Evolutionary conservation across 1,140 invertebrate genomes (phyloP).

Genomic region (Drosophila repleta): DNA sequence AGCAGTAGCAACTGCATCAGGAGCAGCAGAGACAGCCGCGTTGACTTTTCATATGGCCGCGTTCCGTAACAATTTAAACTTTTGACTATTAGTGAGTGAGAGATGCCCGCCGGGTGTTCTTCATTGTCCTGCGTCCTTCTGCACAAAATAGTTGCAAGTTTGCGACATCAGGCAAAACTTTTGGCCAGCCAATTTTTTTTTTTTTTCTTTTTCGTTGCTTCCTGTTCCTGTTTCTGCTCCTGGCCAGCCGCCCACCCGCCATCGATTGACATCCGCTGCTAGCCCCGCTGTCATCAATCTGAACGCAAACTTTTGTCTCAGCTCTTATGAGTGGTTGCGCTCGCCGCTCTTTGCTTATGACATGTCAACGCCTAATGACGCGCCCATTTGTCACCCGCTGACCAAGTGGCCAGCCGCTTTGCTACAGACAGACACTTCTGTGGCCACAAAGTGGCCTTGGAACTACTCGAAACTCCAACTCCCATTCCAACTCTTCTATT

Average conservation of each 20-base stretch:
- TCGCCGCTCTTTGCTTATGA: slow-evolving; percentile 67
- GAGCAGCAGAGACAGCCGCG: slow-evolving; percentile 37
- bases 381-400: slow-evolving; percentile 67
- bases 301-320: slow-evolving; percentile 39
- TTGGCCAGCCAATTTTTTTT: slow-evolving; percentile 38
- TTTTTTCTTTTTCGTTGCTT: not conserved
- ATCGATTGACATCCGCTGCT: slow-evolving; percentile 70
- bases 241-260: slow-evolving; percentile 22
- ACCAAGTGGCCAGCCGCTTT: slow-evolving; percentile 32
- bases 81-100: slow-evolving; percentile 71
- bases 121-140: not conserved
- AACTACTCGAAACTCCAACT: too few relatives aligned
- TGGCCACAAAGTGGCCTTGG: not conserved
- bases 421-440: not conserved
- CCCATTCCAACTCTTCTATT: not conserved
- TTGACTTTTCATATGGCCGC: slow-evolving; percentile 79
- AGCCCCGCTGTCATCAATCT: slow-evolving; percentile 44
- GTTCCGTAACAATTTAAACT: slow-evolving; percentile 76
- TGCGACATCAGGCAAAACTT: slow-evolving; percentile 63
- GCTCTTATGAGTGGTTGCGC: slow-evolving; percentile 45
- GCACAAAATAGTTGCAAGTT: slow-evolving; percentile 75
- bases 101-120: slow-evolving; percentile 26
- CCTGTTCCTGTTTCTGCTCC: not conserved
- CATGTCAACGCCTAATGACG: slow-evolving; percentile 80
- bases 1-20: slow-evolving; percentile 2